Evolutionary conservation across 2,888 invertebrate species (phyloP), one percentile per base, ranked within the genome.

Genomic region (Scaeva pyrastri): DNA sequence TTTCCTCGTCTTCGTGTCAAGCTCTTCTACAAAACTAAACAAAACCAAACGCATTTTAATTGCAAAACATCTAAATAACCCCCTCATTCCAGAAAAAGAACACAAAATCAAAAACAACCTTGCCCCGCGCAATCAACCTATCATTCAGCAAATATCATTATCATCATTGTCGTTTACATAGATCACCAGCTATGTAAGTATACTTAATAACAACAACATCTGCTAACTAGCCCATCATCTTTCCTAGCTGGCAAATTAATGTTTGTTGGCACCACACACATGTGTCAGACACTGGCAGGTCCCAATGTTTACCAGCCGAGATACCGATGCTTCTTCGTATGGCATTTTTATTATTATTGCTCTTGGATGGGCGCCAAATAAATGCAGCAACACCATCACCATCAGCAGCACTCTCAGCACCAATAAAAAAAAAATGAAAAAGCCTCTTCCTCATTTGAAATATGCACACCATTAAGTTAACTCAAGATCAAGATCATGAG

Each of bases 401-500:
- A 60, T 39, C 58, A 48, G 23, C 48, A 55, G 41, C 41, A 41
- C 21, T 68, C 68, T 31, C 31, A 31, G 31, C 6, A 39, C 48
- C 36, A 19, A 19, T 31, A 7, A 19, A 31, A 36, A 56, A 31
- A 31, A 31, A 31, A 31, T 31, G 31, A 11, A 50, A 50, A 68
- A 52, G 31, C 19, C 26, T 52, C 26, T 56, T 71, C 31, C 56
- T 68, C 36, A 12, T 64, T 77, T 86, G 73, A 86, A 78, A 74
- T 78, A 86, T 86, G 76, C 77, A 56, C 74, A 64, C 74, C 77
- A 86, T 82, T 86, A 77, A 74, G 64, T 64, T 52, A 64, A 78
- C 79, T 82, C 86, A 85, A 85, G 85, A 85, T 85, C 85, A 86
- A 86, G 86, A 86, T 86, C 86, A 86, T 82, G 82, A 86, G 70